Evolutionary conservation across 1,140 invertebrate genomes (phyloP).

Genomic region (Drosophila seguyi): DNA sequence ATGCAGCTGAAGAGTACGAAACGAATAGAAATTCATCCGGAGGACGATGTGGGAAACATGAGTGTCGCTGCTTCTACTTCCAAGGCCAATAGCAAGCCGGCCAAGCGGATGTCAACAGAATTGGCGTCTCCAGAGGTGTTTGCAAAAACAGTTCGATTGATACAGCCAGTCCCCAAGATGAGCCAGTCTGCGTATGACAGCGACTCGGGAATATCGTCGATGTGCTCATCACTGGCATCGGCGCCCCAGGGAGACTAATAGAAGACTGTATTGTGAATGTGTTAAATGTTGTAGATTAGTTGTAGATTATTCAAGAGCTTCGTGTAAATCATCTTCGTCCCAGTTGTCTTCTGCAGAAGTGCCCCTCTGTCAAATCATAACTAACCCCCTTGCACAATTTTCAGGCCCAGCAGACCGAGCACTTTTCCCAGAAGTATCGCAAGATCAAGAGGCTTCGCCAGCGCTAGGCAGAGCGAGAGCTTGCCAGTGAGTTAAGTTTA

Average conservation of each 20-base stretch:
- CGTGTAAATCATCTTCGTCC: constrained; percentile 9
- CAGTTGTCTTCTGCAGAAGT: constrained; percentile 13
- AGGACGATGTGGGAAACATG: constrained; percentile 67
- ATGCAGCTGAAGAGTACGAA: constrained; percentile 49
- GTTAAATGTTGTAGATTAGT: not conserved
- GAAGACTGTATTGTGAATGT: not conserved
- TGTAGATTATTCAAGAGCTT: not conserved
- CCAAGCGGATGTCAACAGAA: constrained; percentile 17
- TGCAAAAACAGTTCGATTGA: constrained; percentile 62
- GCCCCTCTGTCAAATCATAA: constrained; percentile 14
- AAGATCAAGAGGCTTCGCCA: constrained; percentile 59
- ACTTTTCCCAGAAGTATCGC: constrained; percentile 41
- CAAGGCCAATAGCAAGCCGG: not conserved
- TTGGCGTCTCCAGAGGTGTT: constrained; percentile 15
- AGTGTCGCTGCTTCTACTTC: not conserved
- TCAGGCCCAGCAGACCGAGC: constrained; percentile 36
- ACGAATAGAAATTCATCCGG: constrained; percentile 54
- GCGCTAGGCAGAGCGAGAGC: not conserved
- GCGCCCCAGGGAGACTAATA: constrained; percentile 13
- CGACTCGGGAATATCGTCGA: constrained; percentile 69
- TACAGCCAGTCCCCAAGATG: constrained; percentile 61
- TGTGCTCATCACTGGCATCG: constrained; percentile 41
- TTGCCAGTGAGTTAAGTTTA: not conserved
- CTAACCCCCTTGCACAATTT: constrained; percentile 39
- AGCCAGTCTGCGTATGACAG: constrained; percentile 35